Base-by-base conservation (phyloP, 2,888 invertebrate species). In the Fragum whitleyi region DNA sequence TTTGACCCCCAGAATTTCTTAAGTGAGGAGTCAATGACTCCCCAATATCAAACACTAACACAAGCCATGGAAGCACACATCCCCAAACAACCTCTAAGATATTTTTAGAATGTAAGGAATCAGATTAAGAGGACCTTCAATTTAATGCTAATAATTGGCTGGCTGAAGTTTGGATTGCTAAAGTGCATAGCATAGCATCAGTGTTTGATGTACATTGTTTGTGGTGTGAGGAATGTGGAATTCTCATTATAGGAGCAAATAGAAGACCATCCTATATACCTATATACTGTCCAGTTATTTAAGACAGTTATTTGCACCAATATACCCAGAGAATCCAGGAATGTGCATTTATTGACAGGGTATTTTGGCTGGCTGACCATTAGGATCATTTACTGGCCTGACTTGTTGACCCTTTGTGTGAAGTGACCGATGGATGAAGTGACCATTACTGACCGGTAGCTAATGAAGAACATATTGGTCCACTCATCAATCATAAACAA, bases 391-490 rank as follows among this genome's bases (percentile, higher is more conserved):
- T 9, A 47, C 47, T 47, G 32, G 32, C 19, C 29, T 61, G 61
- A 61, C 61, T 61, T 61, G 36, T 19, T 61, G 61, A 61, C 61
- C 61, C 32, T 61, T n/a, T 61, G 61, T 61, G 29, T 32, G 32
- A 19, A 47, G 61, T 61, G 61, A 61, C 61, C 61, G 7, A n/a
- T 61, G 61, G 61, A n/a, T 61, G 19, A 16, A 29, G 32, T 61
- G 61, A 61, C 61, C 61, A 32, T 32, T 69, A 69, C 28, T 69
- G 51, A 69, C 47, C 51, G 23, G 69, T 69, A 29, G 51, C 6
- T 69, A 53, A 69, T 69, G 28, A 69, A 69, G n/a, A 69, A 47
- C 69, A 69, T 69, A 53, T 29, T 69, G 28, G 23, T 53, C n/a
- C 67, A 32, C 23, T 69, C 69, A 32, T 61, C 19, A 14, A 61